These are phyloP conservation scores for Ctenopoma kingsleyae DNA, from an alignment of 2,797 vertebrate genomes.

Conservation along the genomic window DNA sequence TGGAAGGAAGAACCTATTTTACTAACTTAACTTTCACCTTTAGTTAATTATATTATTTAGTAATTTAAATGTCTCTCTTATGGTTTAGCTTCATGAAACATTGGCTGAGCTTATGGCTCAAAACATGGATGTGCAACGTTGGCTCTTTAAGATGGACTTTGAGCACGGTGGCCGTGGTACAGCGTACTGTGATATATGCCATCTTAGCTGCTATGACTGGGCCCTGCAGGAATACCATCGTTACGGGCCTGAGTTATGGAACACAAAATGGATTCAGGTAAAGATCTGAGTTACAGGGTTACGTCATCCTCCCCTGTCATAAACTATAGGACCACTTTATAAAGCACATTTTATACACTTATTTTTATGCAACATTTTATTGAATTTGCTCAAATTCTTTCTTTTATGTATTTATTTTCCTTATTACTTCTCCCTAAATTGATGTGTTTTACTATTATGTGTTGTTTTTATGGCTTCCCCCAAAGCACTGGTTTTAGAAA, in stretches of 20 bases:
- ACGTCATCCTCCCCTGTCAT: conserved; percentile 1
- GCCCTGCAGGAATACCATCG: conserved; percentile 73
- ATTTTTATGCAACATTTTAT: conserved; percentile 41
- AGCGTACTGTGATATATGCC: conserved; percentile 87
- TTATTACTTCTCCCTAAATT: conserved; percentile 45
- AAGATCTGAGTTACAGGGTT: conserved; percentile 44
- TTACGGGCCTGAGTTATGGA: conserved; percentile 77
- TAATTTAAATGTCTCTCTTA: conserved; percentile 30
- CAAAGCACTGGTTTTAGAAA: conserved; percentile 49
- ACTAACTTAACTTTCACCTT: neutral
- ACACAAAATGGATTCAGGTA: conserved; percentile 84
- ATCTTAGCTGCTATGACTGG: conserved; percentile 85
- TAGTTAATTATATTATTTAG: neutral
- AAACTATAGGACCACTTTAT: conserved; percentile 30
- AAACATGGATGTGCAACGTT: conserved; percentile 85
- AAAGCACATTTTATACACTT: conserved; percentile 23
- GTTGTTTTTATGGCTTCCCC: conserved; percentile 44
- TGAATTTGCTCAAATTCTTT: conserved; percentile 47
- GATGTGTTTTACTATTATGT: conserved; percentile 49
- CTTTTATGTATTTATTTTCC: conserved; percentile 28
- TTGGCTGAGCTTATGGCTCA: conserved; percentile 85
- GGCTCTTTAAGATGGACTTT: conserved; percentile 90
- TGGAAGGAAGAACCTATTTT: conserved; percentile 1
- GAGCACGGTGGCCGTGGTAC: conserved; percentile 84
- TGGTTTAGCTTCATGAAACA: conserved; percentile 83